Percentiles rank a stretch among this genome's conserved stretches.
Conservation (phyloP, 2,797 vertebrate genomes). For the Meriones psammophilus region DNA sequence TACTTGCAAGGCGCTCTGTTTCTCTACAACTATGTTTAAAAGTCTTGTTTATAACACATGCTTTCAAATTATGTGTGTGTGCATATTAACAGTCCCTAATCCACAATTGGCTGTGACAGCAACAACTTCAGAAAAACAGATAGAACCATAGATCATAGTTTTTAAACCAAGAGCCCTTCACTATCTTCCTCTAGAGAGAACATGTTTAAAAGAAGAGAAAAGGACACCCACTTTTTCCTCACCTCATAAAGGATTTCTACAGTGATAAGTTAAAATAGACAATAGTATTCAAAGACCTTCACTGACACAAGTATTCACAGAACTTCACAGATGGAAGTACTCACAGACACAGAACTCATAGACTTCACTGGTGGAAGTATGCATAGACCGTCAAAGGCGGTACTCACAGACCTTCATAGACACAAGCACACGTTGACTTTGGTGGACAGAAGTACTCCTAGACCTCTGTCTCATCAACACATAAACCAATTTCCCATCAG, state of each 20-base stretch:
- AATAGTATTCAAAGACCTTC: neutral
- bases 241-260: conserved; percentile 55
- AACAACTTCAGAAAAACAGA: conserved; percentile 55
- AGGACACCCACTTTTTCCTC: conserved; percentile 5
- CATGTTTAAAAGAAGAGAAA: neutral
- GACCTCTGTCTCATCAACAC: conserved; percentile 24
- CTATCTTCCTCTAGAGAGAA: neutral
- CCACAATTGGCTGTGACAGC: conserved; percentile 34
- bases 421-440: neutral
- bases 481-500: conserved; percentile 50
- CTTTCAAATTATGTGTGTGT: conserved; percentile 43
- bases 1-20: conserved; percentile 70
- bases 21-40: conserved; percentile 70
- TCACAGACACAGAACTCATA: neutral
- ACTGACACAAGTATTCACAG: neutral
- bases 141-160: conserved; percentile 48
- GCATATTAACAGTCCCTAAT: conserved; percentile 47
- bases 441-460: neutral
- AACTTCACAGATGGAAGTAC: neutral
- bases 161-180: conserved; percentile 37
- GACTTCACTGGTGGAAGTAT: neutral
- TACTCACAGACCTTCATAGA: neutral
- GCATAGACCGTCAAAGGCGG: no score
- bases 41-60: conserved; percentile 61
- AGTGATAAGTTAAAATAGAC: conserved; percentile 38